Evolutionary conservation across 2,888 invertebrate genomes (phyloP), one percentile per base, ranked within the genome.

Genomic region (Notodonta ziczac): DNA sequence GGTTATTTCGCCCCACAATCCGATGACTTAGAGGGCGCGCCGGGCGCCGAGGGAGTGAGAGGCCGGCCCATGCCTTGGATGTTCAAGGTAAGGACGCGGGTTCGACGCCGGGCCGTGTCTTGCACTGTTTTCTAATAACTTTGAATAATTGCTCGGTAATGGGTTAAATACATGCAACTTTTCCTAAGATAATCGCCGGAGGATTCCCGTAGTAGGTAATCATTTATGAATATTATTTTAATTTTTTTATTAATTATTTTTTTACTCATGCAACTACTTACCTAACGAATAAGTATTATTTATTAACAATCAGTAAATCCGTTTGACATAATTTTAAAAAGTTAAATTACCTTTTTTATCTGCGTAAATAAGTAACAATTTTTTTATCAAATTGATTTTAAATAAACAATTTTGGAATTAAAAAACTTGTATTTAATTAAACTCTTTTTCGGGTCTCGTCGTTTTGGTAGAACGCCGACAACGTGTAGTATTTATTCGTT

Each of bases 31-130:
- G 82, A 81, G 55, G 74, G 77, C 39, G 73, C 81, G 46, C 72
- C 81, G 53, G 65, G 67, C 58, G 75, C 77, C 5, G 84, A 84
- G 57, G 78, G 75, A 56, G 69, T 74, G 68, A 76, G 84, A 63
- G 80, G 77, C 57, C 74, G 84, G 63, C 80, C 84, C 40, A 84
- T 84, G 84, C 84, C 84, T 72, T 85, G 84, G 84, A 85, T 84
- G 84, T 73, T 85, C 35, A 85, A 85, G 84, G 84, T 85, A 84
- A 83, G 82, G 69, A 58, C 59, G 59, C 32, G 48, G 59, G 58
- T 65, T 66, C 59, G 65, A 76, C 51, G 64, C 57, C 64, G 61
- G 64, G 62, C 61, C 65, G 52, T 42, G 57, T 57, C 42, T 13
- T 40, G 40, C 39, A 24, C 42, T 9, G 40, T 8, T 9, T 42